Conservation (phyloP, 2,113 vertebrate genomes). For the Cnemophilus loriae region DNA sequence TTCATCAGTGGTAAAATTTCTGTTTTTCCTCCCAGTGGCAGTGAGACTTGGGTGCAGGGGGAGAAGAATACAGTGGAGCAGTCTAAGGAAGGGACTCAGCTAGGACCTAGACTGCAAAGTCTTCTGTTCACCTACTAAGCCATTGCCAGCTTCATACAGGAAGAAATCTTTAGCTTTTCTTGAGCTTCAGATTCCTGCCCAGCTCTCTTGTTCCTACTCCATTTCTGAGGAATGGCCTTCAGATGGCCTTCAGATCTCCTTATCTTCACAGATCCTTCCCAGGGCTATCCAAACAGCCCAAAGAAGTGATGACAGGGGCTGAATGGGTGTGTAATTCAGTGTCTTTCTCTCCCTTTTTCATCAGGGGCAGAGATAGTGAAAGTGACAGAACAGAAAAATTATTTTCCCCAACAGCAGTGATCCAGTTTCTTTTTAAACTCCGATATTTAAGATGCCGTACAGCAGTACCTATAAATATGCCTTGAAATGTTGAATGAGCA, state of each 20-base stretch:
- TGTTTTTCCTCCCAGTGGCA: neutral
- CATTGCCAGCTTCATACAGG: neutral
- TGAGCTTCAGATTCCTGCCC: neutral
- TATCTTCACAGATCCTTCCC: neutral
- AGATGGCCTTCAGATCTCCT: neutral
- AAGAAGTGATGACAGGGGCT: neutral
- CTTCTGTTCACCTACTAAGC: neutral
- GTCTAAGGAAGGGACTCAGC: neutral
- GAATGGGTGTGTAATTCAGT: neutral
- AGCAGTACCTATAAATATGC: conserved; percentile 42
- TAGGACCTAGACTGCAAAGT: neutral
- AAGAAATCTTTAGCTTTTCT: neutral
- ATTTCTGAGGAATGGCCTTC: neutral
- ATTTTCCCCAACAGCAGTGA: neutral
- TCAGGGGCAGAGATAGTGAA: neutral
- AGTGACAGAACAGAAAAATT: neutral
- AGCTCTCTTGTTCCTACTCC: neutral
- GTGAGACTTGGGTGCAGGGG: neutral
- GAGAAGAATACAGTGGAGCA: neutral
- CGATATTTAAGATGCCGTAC: neutral
- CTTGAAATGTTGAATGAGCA: conserved; percentile 32
- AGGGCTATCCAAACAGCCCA: neutral
- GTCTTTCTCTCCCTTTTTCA: neutral
- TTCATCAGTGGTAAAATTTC: neutral
- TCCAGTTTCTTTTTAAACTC: conserved; percentile 4